A percentile compares a stretch with the other conserved stretches of the same genome.
phyloP scores from a whole-genome alignment of 2,797 vertebrate species.

The Lithobates pipiens region DNA sequence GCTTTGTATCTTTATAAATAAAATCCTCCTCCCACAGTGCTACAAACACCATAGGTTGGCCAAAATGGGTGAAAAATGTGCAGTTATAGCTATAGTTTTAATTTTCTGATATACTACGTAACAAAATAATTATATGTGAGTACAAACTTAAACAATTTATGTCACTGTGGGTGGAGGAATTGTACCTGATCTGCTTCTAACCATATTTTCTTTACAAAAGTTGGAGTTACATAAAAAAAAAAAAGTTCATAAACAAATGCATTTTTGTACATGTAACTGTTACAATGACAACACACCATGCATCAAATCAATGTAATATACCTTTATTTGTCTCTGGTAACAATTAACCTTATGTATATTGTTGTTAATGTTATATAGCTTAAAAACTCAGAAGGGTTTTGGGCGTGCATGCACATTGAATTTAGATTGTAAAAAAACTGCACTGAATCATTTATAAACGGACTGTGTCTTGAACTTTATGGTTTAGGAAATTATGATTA shows the following conservation, averaged over 20 bases:
- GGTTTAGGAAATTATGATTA: conserved; percentile 64
- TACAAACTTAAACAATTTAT: no score
- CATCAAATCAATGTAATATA: conserved; percentile 21
- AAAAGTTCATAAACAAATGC: neutral
- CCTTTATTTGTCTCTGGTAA: conserved; percentile 5
- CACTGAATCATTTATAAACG: conserved; percentile 59
- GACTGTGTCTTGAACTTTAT: conserved; percentile 51
- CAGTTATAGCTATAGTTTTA: no score
- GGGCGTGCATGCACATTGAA: conserved; percentile 23
- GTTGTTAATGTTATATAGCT: conserved; percentile 41
- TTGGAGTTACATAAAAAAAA: no score
- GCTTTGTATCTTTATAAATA: no score
- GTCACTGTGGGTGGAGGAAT: no score
- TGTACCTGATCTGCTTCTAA: no score
- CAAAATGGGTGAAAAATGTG: no score
- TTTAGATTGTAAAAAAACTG: conserved; percentile 58
- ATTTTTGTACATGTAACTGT: neutral
- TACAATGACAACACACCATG: conserved; percentile 10
- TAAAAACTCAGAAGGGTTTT: conserved; percentile 53
- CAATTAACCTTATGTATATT: conserved; percentile 35
- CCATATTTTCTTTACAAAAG: no score
- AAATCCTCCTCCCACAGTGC: no score
- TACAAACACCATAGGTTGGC: no score
- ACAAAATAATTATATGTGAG: neutral
- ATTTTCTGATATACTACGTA: neutral